Percentiles rank a stretch among this genome's conserved stretches.
These are phyloP conservation scores for Silurus meridionalis DNA, from an alignment of 2,113 vertebrate genomes.

Conservation along the genomic window DNA sequence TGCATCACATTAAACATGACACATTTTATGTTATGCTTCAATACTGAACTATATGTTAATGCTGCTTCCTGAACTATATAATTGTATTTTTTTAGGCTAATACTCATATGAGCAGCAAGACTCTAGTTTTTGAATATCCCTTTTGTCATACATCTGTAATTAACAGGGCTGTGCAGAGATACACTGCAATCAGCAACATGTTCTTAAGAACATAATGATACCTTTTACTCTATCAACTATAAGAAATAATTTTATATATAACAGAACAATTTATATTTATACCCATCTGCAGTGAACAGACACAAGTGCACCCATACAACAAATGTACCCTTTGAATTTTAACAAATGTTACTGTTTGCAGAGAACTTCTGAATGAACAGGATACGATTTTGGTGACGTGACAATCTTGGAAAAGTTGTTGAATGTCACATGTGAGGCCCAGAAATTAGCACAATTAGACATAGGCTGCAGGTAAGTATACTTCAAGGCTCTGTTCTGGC, in stretches of 20 bases:
- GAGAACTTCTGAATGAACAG: background rate
- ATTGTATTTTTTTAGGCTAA: constrained; percentile 50
- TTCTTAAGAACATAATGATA: constrained; percentile 34
- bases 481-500: too few relatives aligned
- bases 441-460: background rate
- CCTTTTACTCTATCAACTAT: constrained; percentile 12
- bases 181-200: constrained; percentile 26
- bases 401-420: background rate
- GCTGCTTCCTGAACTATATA: constrained; percentile 51
- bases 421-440: background rate
- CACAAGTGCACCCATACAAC: background rate
- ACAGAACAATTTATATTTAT: constrained; percentile 38
- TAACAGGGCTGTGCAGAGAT: constrained; percentile 29
- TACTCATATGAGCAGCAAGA: constrained; percentile 51
- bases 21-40: constrained; percentile 58
- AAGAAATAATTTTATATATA: constrained; percentile 16
- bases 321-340: background rate
- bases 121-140: constrained; percentile 21
- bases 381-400: background rate
- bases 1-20: constrained; percentile 66
- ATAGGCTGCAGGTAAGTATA: too few relatives aligned
- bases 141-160: constrained; percentile 32
- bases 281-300: constrained; percentile 7
- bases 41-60: constrained; percentile 44
- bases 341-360: background rate